phyloP scores from a whole-genome alignment of 2,888 invertebrate genomes.

The Isotomurus palustris region DNA sequence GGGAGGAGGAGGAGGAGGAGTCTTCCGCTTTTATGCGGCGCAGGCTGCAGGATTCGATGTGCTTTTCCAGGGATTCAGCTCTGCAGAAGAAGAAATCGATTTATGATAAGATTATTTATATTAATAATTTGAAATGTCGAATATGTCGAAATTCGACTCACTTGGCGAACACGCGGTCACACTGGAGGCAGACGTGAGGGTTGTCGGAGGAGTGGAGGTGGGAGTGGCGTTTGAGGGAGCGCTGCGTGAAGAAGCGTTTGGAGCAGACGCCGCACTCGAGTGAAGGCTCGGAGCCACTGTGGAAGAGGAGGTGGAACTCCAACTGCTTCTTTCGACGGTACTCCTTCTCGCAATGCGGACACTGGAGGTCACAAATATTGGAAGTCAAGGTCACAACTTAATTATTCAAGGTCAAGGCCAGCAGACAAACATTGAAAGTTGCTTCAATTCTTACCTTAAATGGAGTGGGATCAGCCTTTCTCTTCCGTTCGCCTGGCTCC shows the following conservation, averaged over 20 bases:
- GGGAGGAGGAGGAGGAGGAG: no score
- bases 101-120: neutral
- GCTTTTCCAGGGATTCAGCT: slow-evolving; percentile 17
- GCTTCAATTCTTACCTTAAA: no score
- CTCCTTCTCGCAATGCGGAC: slow-evolving; percentile 15
- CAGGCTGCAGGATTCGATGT: slow-evolving; percentile 1
- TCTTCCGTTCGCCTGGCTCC: slow-evolving; percentile 1
- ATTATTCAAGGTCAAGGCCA: no score
- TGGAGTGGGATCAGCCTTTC: slow-evolving; percentile 4
- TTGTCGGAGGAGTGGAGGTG: slow-evolving; percentile 8
- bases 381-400: no score
- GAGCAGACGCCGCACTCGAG: slow-evolving; percentile 18
- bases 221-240: slow-evolving; percentile 12
- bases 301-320: slow-evolving; percentile 19
- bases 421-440: no score
- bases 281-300: slow-evolving; percentile 15
- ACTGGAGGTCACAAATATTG: slow-evolving; percentile 5
- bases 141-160: no score
- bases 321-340: slow-evolving; percentile 17
- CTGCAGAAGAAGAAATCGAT: neutral
- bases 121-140: neutral
- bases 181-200: slow-evolving; percentile 12
- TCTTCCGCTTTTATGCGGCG: no score
- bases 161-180: slow-evolving; percentile 23
- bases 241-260: slow-evolving; percentile 18